Evolutionary conservation across 2,113 vertebrate genomes (phyloP), one percentile per base, ranked within the genome.

Genomic region (Lates calcarifer): DNA sequence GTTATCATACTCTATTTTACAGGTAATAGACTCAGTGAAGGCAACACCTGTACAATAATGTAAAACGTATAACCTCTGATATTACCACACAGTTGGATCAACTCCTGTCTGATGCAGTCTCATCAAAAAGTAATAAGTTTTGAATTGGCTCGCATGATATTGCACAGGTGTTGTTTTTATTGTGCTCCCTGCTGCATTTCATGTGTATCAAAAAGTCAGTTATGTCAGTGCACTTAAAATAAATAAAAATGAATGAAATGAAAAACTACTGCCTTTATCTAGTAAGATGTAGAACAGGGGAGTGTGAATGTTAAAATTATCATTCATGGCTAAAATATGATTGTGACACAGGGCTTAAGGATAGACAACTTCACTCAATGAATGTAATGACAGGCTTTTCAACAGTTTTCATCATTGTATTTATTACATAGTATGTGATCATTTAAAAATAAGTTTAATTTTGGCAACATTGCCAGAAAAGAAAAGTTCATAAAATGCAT

Each of bases 321-420:
- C 18, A 51, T 51, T n/a, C n/a, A n/a, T 24, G 51, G n/a, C 22
- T 51, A 24, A 51, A 51, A 51, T 51, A 22, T 51, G 49, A n/a
- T 18, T 47, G 43, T 47, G 39, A 11, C 8, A 11, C 39, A 41
- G 39, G 8, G 39, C 39, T 41, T 14, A 41, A 8, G 17, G 45
- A 1, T 7, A 51, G 49, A 10, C 51, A 24, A 53, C n/a, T 13
- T 10, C 55, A 41, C 22, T 63, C 14, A 26, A 63, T 63, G 17
- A 39, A 63, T 41, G 35, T 39, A n/a, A 63, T 15, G 61, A 17
- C 22, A 63, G 35, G 61, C 60, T 29, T 61, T 61, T 29, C 55
- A 11, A 33, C 28, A n/a, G 20, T 63, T 24, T 24, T 10, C 61
- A 41, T 62, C 61, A 41, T 64, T 6, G 61, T 17, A 64, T 64